phyloP scores from a whole-genome alignment of 2,888 invertebrate species.

The Melanophora roralis region DNA sequence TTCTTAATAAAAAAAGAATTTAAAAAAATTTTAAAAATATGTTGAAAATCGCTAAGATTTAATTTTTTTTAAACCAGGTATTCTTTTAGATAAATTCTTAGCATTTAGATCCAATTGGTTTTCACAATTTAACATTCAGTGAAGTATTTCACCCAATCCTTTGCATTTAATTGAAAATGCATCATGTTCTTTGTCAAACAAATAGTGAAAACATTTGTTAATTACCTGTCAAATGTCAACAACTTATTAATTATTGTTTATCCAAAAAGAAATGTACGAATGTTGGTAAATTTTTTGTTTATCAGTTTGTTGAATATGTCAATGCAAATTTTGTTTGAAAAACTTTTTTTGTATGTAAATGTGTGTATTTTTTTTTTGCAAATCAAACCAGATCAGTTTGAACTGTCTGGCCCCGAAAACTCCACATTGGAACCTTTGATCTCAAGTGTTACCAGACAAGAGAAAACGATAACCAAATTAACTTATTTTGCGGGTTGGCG shows the following conservation, averaged over 20 bases:
- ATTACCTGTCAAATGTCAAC: slow-evolving; percentile 60
- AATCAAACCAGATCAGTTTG: no score
- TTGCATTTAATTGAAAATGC: background rate
- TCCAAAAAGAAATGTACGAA: slow-evolving; percentile 44
- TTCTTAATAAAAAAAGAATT: background rate
- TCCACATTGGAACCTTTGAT: no score
- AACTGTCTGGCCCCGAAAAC: no score
- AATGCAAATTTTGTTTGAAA: slow-evolving; percentile 13
- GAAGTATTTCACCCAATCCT: background rate
- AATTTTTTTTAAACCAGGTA: no score
- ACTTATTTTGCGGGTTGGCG: no score
- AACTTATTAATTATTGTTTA: slow-evolving; percentile 54
- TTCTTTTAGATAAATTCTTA: background rate
- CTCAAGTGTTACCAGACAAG: no score
- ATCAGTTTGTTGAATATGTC: background rate
- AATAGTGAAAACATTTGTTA: slow-evolving; percentile 37
- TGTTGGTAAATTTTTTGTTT: background rate
- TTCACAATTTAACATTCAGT: slow-evolving; percentile 5
- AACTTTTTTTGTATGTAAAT: background rate
- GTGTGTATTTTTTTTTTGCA: background rate
- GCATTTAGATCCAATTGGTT: background rate
- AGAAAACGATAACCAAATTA: no score
- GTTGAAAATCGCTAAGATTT: background rate
- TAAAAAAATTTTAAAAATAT: slow-evolving; percentile 1
- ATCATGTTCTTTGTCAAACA: slow-evolving; percentile 26